phyloP scores from a whole-genome alignment of 1,140 invertebrate genomes.

The Nomia melanderi region DNA sequence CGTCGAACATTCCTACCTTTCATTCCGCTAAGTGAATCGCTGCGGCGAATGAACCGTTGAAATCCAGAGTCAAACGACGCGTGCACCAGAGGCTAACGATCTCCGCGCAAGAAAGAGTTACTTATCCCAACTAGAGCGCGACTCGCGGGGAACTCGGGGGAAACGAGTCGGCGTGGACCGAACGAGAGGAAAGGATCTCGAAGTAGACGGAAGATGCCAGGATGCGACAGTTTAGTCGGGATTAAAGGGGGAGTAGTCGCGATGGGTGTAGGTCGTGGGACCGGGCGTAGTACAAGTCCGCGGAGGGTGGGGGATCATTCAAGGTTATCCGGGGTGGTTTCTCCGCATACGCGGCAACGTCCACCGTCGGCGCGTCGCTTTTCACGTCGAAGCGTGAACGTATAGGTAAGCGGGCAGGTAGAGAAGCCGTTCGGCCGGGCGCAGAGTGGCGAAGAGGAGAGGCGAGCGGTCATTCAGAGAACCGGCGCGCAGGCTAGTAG shows the following conservation, averaged over 20 bases:
- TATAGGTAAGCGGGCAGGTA: neutral
- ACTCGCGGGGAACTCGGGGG: too few species aligned
- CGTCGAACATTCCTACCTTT: too few species aligned
- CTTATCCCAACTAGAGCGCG: too few species aligned
- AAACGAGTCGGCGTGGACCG: too few species aligned
- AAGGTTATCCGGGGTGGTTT: conserved; percentile 56
- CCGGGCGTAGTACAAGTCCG: conserved; percentile 36
- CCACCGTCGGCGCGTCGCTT: conserved; percentile 18
- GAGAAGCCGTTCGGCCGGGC: neutral
- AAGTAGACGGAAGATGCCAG: neutral
- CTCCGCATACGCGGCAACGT: conserved; percentile 41
- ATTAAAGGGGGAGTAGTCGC: neutral
- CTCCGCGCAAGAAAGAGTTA: too few species aligned
- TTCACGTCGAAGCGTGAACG: conserved; percentile 35
- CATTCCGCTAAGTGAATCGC: too few species aligned
- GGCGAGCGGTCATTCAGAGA: conserved; percentile 67
- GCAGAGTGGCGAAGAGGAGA: conserved; percentile 33
- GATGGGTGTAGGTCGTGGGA: conserved; percentile 41
- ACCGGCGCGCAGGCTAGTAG: conserved; percentile 51
- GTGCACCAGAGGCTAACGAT: too few species aligned
- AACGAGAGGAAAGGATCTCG: too few species aligned
- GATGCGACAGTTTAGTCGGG: too few species aligned
- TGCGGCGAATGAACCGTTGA: too few species aligned
- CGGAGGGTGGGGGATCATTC: conserved; percentile 41
- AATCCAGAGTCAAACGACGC: too few species aligned